Base-by-base conservation (phyloP, 1,140 invertebrate species). In the Riptortus pedestris region DNA sequence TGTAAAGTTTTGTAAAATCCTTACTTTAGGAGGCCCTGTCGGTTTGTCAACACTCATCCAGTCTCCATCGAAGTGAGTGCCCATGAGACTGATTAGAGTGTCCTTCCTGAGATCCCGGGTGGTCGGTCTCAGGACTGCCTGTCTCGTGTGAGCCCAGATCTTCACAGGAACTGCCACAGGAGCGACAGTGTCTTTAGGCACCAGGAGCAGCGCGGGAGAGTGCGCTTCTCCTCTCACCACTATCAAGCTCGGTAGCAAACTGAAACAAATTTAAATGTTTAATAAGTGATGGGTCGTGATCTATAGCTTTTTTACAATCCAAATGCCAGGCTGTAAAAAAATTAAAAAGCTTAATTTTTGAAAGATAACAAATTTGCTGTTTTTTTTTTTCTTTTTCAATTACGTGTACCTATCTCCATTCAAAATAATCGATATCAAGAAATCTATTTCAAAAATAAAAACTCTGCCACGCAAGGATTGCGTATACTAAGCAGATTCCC, bases 61-160 rank as follows among this genome's bases (percentile, higher is more conserved):
- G n/a, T 65, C 43, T 1, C 69, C 59, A 45, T 73, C 69, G 66
- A 67, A 72, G 60, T 72, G 69, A 7, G 65, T 43, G 0, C 70
- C 71, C 45, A 73, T 62, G 22, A 71, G 63, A 7, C 59, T 55
- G 9, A 71, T 52, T 2, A 73, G 68, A 0, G 68, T 69, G 2
- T 64, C 24, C 33, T 67, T 65, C 43, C 70, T 67, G 27, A 73
- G 62, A 60, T 73, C 72, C 18, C 65, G 48, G 9, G 67, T 60
- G 18, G 70, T 55, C 9, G 72, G 72, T 57, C 68, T 68, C 0
- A 70, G 61, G 9, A 64, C 66, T 11, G 71, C 68, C 24, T 66
- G 58, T 9, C 68, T 43, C 2, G 68, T 62, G 57, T 71, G 70
- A n/a, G 62, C 65, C 70, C 70, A 72, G 26, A 72, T 64, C 48